phyloP scores from a whole-genome alignment of 2,113 vertebrate genomes.

The Gymnorhina tibicen region DNA sequence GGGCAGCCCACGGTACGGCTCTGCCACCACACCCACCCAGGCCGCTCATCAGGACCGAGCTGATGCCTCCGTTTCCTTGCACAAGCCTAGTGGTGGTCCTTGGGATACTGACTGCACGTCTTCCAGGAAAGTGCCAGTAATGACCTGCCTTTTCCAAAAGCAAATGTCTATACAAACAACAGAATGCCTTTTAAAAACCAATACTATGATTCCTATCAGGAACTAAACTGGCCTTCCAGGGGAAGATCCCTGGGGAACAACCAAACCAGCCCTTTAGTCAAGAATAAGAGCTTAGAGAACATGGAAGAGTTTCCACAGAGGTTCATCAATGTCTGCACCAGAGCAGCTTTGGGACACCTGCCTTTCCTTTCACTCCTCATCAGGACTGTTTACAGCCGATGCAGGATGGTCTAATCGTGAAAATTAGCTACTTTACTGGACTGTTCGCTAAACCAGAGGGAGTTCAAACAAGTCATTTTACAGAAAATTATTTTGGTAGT shows the following conservation, averaged over 20 bases:
- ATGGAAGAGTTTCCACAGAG: neutral
- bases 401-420: neutral
- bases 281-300: neutral
- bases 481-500: neutral
- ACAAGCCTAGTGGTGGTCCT: neutral
- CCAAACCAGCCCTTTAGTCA: neutral
- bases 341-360: neutral
- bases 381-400: neutral
- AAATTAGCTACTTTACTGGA: neutral
- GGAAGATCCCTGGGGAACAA: neutral
- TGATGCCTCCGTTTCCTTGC: accelerated
- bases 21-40: neutral
- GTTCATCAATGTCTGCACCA: too few species aligned
- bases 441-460: neutral
- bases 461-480: neutral
- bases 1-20: accelerated
- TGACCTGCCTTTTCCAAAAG: neutral
- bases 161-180: neutral
- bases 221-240: neutral
- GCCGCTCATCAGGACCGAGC: accelerated
- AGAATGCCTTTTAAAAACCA: neutral
- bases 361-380: neutral
- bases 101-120: accelerated
- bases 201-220: neutral
- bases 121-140: neutral